Conservation (phyloP, 2,113 vertebrate genomes). For the Gobio gobio region DNA sequence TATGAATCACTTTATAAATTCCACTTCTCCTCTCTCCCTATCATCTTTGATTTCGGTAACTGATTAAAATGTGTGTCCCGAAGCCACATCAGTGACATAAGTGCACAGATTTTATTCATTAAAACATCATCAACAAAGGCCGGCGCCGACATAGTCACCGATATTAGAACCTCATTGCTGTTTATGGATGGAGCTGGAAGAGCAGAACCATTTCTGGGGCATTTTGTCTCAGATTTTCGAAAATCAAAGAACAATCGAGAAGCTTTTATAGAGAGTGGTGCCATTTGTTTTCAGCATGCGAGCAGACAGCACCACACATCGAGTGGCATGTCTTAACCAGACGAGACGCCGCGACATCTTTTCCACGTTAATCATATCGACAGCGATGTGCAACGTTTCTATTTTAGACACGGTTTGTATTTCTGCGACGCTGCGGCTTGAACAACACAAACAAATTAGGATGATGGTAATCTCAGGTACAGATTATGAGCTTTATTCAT, state of each 20-base stretch:
- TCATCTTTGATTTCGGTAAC: constrained; percentile 51
- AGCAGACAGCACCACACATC: constrained; percentile 7
- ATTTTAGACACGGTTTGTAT: too few relatives aligned
- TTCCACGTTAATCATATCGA: too few relatives aligned
- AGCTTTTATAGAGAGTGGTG: constrained; percentile 34
- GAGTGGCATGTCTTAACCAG: neutral
- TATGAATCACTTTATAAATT: constrained; percentile 56
- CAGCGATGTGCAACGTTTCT: too few relatives aligned
- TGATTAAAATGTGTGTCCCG: constrained; percentile 48
- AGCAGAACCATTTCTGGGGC: constrained; percentile 48
- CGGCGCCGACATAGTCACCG: constrained; percentile 52
- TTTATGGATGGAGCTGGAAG: constrained; percentile 54
- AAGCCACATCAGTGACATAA: constrained; percentile 57
- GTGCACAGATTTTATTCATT: constrained; percentile 59
- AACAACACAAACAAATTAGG: too few relatives aligned
- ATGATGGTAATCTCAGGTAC: too few relatives aligned
- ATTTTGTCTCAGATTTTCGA: constrained; percentile 35
- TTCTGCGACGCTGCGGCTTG: too few relatives aligned
- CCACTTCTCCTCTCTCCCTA: neutral
- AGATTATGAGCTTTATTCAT: too few relatives aligned
- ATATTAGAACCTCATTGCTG: constrained; percentile 54
- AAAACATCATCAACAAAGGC: constrained; percentile 55
- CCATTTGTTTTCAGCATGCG: constrained; percentile 1
- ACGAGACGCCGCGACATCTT: too few relatives aligned
- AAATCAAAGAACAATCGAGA: constrained; percentile 48